Evolutionary conservation across 2,113 vertebrate genomes (phyloP), one percentile per base, ranked within the genome.

Genomic region (Taurulus bubalis): DNA sequence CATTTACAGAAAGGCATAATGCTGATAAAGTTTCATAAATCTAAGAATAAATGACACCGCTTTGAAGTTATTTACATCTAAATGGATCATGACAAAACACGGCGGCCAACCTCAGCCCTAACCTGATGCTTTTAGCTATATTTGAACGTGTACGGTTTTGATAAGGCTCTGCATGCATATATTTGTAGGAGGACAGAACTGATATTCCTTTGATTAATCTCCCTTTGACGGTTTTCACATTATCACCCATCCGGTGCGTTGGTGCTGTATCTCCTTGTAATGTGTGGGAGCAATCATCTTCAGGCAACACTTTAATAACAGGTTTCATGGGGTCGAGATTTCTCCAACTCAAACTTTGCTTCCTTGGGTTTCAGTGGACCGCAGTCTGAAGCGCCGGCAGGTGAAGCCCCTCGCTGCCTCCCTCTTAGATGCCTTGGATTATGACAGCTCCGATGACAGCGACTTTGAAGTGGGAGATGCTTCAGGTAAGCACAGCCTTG

Each of bases 371-470:
- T 24, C 90, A 98, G 98, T 99, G 97, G 98, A 99, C 90, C 97
- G 97, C 85, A 97, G 96, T 83, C 96, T 97, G 88, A 99, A 99
- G 95, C 97, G 97, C 90, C 95, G 97, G 88, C 98, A 99, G 94
- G 98, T 99, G 95, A 99, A 99, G 94, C 97, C 98, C 77, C 95
- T 99, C 89, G 97, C 98, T 90, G 97, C 97, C 91, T 99, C 98
- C 34, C 96, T 99, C 76, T 93, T 99, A 55, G 98, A 99, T 92
- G 98, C 95, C 83, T 94, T 99, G 95, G 98, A 99, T 94, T 99
- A 99, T 91, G 98, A 99, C 96, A 99, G 98, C 94, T 99, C 98
- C 70, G 98, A 99, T 91, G 98, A 99, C 96, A 99, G 98, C 93
- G 98, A 99, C 95, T 99, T 99, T 95, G 96, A 99, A 96, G 97